These are phyloP conservation scores for Hymenochirus boettgeri DNA, from an alignment of 2,113 vertebrate genomes.

Conservation along the genomic window DNA sequence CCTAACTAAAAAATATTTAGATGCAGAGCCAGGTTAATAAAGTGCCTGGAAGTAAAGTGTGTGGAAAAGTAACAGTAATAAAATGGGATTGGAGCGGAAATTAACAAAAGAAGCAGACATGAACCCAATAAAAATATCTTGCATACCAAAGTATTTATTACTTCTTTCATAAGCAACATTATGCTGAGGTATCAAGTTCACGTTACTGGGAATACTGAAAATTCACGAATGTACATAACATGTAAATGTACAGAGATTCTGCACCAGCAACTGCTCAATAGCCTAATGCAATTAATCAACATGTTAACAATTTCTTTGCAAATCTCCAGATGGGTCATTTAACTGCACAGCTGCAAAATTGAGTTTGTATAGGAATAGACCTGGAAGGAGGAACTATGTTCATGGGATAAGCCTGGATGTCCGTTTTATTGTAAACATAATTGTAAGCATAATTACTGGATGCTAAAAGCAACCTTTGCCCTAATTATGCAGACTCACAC, in stretches of 20 bases:
- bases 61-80: neutral
- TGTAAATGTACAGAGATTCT: neutral
- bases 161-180: constrained; percentile 6
- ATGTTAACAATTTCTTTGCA: neutral
- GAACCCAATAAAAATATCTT: constrained; percentile 17
- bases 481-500: neutral
- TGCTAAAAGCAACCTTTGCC: neutral
- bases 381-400: neutral
- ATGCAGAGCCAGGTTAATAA: constrained; percentile 8
- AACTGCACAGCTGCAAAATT: constrained; percentile 3
- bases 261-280: neutral
- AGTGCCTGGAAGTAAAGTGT: too few relatives aligned
- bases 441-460: neutral
- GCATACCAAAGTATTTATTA: constrained; percentile 10
- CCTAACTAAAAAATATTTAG: constrained; percentile 1
- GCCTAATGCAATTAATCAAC: constrained; percentile 7
- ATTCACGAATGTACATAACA: neutral
- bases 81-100: neutral
- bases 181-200: neutral
- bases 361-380: neutral
- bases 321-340: constrained; percentile 7
- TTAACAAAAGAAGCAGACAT: constrained; percentile 10
- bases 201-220: constrained; percentile 7
- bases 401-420: neutral
- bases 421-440: neutral